Conservation (phyloP, 2,113 vertebrate species). For the Argyrosomus japonicus region DNA sequence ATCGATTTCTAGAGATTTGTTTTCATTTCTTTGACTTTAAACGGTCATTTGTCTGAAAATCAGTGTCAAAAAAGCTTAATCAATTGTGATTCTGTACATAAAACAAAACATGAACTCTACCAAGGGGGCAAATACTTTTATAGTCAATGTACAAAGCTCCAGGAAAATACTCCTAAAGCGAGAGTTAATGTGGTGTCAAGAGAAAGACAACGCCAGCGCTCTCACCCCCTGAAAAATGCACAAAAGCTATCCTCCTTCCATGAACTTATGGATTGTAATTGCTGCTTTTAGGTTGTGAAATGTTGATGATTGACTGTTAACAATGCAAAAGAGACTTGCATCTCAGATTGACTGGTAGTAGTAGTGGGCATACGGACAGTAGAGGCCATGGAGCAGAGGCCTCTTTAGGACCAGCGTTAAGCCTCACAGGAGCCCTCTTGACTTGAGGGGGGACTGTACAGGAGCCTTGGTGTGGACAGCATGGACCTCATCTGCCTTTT, state of each 20-base stretch:
- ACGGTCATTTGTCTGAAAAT: not conserved
- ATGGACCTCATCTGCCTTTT: constrained; percentile 41
- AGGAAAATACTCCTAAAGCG: constrained; percentile 6
- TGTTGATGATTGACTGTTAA: constrained; percentile 72
- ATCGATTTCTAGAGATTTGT: not conserved
- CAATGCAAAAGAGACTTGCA: constrained; percentile 85
- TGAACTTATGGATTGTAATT: constrained; percentile 73
- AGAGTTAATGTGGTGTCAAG: not conserved
- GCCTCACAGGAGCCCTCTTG: constrained; percentile 31
- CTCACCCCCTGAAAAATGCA: constrained; percentile 54
- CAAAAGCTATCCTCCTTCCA: constrained; percentile 72
- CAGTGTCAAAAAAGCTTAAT: constrained; percentile 55
- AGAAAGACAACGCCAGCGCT: constrained; percentile 10
- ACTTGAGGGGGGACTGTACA: not conserved
- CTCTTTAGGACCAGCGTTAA: constrained; percentile 51
- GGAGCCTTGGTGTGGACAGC: constrained; percentile 8
- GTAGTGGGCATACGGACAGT: constrained; percentile 1
- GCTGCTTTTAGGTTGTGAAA: constrained; percentile 82
- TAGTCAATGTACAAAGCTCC: constrained; percentile 12
- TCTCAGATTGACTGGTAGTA: constrained; percentile 52
- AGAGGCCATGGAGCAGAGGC: constrained; percentile 78
- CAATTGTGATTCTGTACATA: constrained; percentile 4
- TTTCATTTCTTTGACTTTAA: not conserved
- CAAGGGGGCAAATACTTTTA: constrained; percentile 34
- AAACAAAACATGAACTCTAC: constrained; percentile 27